phyloP scores from a whole-genome alignment of 2,113 vertebrate genomes.

The Tenebrosternarchus preto region DNA sequence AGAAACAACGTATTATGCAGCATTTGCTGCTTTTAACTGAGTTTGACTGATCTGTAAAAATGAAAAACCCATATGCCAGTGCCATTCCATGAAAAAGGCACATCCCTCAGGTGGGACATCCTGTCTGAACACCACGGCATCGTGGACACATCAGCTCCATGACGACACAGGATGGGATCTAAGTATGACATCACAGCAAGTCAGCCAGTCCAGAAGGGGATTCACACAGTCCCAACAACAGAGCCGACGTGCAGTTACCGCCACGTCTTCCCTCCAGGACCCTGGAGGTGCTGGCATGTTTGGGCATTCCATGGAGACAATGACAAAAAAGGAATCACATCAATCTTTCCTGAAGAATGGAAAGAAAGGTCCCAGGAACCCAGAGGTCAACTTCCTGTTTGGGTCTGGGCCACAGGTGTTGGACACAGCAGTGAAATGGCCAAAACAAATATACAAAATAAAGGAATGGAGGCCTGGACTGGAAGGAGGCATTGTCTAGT shows the following conservation, averaged over 20 bases:
- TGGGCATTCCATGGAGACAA: constrained; percentile 64
- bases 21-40: too few relatives aligned
- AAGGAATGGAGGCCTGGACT: constrained; percentile 1
- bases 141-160: not conserved
- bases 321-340: constrained; percentile 58
- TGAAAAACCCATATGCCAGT: not conserved
- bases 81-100: not conserved
- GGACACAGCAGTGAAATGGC: not conserved
- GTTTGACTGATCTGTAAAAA: too few relatives aligned
- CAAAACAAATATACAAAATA: constrained; percentile 21
- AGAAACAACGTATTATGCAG: too few relatives aligned
- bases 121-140: not conserved
- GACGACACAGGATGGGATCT: not conserved
- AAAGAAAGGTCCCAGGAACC: constrained; percentile 7
- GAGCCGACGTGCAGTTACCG: constrained; percentile 14
- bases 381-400: constrained; percentile 56
- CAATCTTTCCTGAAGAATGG: constrained; percentile 29
- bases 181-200: constrained; percentile 22
- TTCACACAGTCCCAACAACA: constrained; percentile 23
- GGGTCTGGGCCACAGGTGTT: constrained; percentile 36
- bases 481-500: constrained; percentile 26
- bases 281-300: constrained; percentile 52
- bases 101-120: not conserved
- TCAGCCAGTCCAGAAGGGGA: not conserved
- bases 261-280: constrained; percentile 22